Evolutionary conservation across 2,888 invertebrate species (phyloP), one percentile per base, ranked within the genome.

Genomic region (Latheticus oryzae): DNA sequence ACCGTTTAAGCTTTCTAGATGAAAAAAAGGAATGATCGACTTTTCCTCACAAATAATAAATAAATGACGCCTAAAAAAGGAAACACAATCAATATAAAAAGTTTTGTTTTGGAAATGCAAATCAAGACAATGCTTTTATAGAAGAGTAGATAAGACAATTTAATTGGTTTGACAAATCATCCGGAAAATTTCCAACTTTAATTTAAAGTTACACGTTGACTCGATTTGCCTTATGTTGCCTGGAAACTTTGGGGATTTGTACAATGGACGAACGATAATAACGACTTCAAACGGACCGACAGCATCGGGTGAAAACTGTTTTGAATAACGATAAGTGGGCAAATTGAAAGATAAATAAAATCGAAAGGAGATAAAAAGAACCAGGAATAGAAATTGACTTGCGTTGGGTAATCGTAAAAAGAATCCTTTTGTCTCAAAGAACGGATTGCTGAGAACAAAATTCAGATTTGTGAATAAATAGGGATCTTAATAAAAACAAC

Each of bases 131-230:
- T n/a, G n/a, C n/a, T n/a, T n/a, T n/a, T n/a, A n/a, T n/a, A 11
- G 8, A 7, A 12, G n/a, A 33, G 33, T 32, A 45, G 35, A 35
- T 47, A 47, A 47, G 48, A 60, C 64, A 65, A 65, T 64, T 61
- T 62, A 66, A 66, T 66, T 66, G 64, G 61, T 58, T 60, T 61
- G 64, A 66, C 64, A 63, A 64, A 66, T 66, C 64, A 58, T 51
- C 55, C 56, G 51, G 64, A 66, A 66, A 66, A 60, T 64, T 66
- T 57, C 50, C 53, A 65, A 64, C 65, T 65, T 64, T 61, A 65
- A 62, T 63, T 65, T 62, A 58, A 58, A 65, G 59, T 65, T 62
- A 16, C 50, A 38, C 50, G 43, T 3, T 28, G 33, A 5, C 13
- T 5, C 23, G 12, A 16, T 5, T n/a, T 24, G 43, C 43, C 43